These are phyloP conservation scores for Acropora tenuis DNA, from an alignment of 64 coral and sea anemone genomes.

Conservation along the genomic window DNA sequence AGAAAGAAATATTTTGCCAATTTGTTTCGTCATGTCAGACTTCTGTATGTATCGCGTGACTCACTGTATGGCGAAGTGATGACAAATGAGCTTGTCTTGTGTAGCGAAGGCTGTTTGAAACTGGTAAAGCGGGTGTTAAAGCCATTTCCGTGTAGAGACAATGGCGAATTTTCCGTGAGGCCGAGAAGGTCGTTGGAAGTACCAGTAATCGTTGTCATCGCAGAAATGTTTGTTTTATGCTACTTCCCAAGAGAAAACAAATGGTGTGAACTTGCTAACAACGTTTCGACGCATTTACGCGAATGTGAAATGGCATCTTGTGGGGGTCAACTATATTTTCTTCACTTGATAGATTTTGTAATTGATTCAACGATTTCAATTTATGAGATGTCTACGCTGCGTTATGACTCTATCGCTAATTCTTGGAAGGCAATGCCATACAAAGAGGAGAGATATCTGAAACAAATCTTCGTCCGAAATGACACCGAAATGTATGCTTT, in stretches of 20 bases:
- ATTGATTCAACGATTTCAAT: too few relatives aligned
- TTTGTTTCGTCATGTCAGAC: background rate
- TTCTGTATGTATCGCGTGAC: background rate
- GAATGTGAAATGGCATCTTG: background rate
- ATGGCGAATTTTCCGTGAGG: background rate
- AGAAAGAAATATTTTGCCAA: constrained; percentile 1
- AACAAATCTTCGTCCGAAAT: background rate
- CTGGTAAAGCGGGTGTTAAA: background rate
- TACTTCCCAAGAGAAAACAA: background rate
- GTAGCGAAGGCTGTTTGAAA: background rate
- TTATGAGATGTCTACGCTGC: background rate
- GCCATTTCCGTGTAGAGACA: background rate
- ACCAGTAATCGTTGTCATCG: background rate
- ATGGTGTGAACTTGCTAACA: background rate
- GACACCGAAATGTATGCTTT: background rate
- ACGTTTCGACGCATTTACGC: background rate
- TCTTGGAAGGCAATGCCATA: background rate
- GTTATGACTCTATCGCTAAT: background rate
- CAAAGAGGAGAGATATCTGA: background rate
- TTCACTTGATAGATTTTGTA: background rate
- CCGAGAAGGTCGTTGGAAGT: constrained; percentile 2
- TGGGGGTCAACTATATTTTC: background rate
- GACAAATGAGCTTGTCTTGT: background rate
- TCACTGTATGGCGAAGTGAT: background rate
- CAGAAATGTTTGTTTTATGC: background rate